Conservation (phyloP, 2,888 invertebrate genomes). For the Alviniconcha strummeri region DNA sequence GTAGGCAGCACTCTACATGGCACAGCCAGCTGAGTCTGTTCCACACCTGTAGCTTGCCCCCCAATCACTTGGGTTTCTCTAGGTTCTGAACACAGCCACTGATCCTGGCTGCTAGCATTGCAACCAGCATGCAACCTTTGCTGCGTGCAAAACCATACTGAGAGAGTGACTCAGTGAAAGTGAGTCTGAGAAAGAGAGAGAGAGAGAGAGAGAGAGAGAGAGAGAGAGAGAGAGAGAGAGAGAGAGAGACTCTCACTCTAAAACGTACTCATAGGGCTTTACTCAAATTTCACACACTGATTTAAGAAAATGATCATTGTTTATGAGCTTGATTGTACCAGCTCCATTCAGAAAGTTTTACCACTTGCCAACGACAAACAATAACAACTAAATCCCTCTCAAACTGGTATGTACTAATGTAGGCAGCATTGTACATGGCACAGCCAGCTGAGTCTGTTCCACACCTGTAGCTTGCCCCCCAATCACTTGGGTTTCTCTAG, state of each 20-base stretch:
- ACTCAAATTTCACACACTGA: too few species aligned
- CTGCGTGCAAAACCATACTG: slow-evolving; percentile 17
- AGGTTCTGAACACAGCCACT: slow-evolving; percentile 13
- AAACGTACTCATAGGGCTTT: too few species aligned
- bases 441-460: slow-evolving; percentile 17
- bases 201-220: not conserved
- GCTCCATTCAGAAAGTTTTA: too few species aligned
- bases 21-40: slow-evolving; percentile 17
- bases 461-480: slow-evolving; percentile 20
- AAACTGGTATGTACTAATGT: not conserved
- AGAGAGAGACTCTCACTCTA: too few species aligned
- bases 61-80: not conserved
- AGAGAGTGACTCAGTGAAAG: too few species aligned
- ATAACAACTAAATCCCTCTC: too few species aligned
- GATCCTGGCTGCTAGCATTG: slow-evolving; percentile 22
- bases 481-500: not conserved
- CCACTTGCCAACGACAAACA: too few species aligned
- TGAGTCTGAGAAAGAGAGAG: not conserved
- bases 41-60: slow-evolving; percentile 22
- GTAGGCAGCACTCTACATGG: slow-evolving; percentile 19
- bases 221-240: too few species aligned
- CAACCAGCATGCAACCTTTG: slow-evolving; percentile 14
- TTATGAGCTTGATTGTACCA: too few species aligned
- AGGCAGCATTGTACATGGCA: slow-evolving; percentile 22
- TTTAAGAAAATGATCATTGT: too few species aligned